Base-by-base conservation (phyloP, 2,113 vertebrate genomes). In the Agapornis roseicollis region DNA sequence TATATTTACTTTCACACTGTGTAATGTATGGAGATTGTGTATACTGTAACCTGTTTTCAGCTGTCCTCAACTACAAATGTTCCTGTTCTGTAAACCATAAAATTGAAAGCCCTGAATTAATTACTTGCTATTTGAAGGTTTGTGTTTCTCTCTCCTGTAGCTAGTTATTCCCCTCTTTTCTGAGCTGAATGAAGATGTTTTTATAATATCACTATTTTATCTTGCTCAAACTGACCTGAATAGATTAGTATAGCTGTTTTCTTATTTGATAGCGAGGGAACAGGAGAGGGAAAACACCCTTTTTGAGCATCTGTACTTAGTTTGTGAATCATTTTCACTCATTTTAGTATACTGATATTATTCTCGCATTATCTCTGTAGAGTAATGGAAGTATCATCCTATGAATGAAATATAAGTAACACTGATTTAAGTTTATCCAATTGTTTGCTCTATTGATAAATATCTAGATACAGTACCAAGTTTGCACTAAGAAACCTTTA, bases 21-120 rank as follows among this genome's bases (percentile, higher is more conserved):
- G 7, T 70, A 68, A 65, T 11, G 8, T 52, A 65, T 31, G 49
- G 76, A n/a, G 49, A 50, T 6, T 58, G n/a, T 73, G 27, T 55
- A 42, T 29, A 65, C 18, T 80, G 25, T 78, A 80, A 81, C 65
- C 29, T 82, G 27, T 68, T 93, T 80, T 66, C 52, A 83, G 39
- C 70, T 68, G 47, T 88, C 61, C 58, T 28, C 37, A 53, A 49
- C 12, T 68, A 55, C 50, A 94, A 95, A 89, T 73, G 24, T 73
- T 89, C 58, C 68, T 97, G 46, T 31, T 89, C 74, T 92, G 37
- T 61, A 94, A 90, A 89, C 55, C 72, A 90, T 74, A 84, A 82
- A 68, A 89, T 68, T 80, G 90, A 95, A 96, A 96, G 6, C 33
- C 60, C 20, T 87, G 65, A 80, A 89, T 95, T 89, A 92, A 93